Percentiles rank a stretch among this genome's conserved stretches.
These are phyloP conservation scores for Tachysurus fulvidraco DNA, from an alignment of 2,113 vertebrate species.

Conservation along the genomic window DNA sequence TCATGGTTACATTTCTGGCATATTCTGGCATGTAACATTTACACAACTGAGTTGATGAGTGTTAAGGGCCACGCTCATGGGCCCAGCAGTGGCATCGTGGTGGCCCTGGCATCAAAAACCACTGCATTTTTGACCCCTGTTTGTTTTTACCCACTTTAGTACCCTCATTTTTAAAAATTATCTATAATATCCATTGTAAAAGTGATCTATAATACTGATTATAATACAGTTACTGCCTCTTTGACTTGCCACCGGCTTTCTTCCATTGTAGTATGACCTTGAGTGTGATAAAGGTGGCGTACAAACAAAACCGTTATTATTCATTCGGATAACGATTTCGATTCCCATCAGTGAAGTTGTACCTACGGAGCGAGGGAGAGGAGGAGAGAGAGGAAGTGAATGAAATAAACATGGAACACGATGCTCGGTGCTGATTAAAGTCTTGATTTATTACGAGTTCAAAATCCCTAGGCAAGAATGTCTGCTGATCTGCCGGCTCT, in stretches of 20 bases:
- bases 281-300: conserved; percentile 12
- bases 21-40: too few relatives aligned
- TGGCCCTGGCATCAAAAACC: too few relatives aligned
- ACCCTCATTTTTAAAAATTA: neutral
- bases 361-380: neutral
- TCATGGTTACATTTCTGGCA: too few relatives aligned
- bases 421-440: conserved; percentile 35
- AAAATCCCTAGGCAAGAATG: conserved; percentile 31
- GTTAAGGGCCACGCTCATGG: too few relatives aligned
- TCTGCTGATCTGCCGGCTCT: conserved; percentile 24
- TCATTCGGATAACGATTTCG: neutral
- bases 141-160: neutral
- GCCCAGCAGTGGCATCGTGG: too few relatives aligned
- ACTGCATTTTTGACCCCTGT: too few relatives aligned
- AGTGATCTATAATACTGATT: neutral
- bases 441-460: conserved; percentile 31
- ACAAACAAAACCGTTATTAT: conserved; percentile 14
- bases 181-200: neutral
- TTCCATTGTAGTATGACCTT: conserved; percentile 5
- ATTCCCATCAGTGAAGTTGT: neutral
- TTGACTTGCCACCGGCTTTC: neutral
- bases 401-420: conserved; percentile 30
- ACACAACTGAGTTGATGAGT: too few relatives aligned
- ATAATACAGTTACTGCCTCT: neutral
- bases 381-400: conserved; percentile 5